Evolutionary conservation across 2,113 vertebrate species (phyloP), one percentile per base, ranked within the genome.

Genomic region (Lipotes vexillifer): DNA sequence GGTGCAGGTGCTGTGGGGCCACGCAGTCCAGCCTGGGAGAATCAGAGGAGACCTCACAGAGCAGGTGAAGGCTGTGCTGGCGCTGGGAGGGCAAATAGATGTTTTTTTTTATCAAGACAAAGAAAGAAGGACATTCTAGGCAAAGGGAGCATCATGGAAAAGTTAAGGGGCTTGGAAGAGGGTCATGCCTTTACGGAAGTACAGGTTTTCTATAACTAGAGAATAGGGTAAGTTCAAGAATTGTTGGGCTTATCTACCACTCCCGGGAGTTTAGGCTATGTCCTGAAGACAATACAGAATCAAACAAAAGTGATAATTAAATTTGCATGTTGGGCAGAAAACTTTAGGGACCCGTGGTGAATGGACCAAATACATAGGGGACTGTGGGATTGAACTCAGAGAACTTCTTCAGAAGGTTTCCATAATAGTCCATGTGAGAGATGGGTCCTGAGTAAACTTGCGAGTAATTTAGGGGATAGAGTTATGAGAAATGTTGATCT

Each of bases 61-160:
- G 36, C 49, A 95, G 18, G 18, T 44, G 11, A 96, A 94, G 25
- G 83, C 46, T 93, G 21, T 1, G 4, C 59, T 36, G 38, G 44
- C 46, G 17, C 74, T 90, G 44, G 25, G n/a, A 72, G 20, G 52
- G 82, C 25, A 77, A 94, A 69, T 61, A 59, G 31, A 23, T 84
- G 20, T 90, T 95, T 96, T 95, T 96, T 59, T 85, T 65, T 93
- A 66, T 31, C n/a, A 88, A 84, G 63, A 86, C 8, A 90, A 75
- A 17, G 38, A 78, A 94, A 86, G 27, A 81, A 83, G 33, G 29
- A 65, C 31, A 44, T 49, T 74, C 41, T 65, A 84, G 84, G 46
- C 27, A 84, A 97, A 94, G 1, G 11, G 25, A 83, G 36, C 2
- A 90, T 6, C 17, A 33, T 81, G 68, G 36, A 49, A 78, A 96